Percentiles rank a stretch among this genome's conserved stretches.
Conservation (phyloP, 1,140 invertebrate species). For the Magallana ariakensis region DNA sequence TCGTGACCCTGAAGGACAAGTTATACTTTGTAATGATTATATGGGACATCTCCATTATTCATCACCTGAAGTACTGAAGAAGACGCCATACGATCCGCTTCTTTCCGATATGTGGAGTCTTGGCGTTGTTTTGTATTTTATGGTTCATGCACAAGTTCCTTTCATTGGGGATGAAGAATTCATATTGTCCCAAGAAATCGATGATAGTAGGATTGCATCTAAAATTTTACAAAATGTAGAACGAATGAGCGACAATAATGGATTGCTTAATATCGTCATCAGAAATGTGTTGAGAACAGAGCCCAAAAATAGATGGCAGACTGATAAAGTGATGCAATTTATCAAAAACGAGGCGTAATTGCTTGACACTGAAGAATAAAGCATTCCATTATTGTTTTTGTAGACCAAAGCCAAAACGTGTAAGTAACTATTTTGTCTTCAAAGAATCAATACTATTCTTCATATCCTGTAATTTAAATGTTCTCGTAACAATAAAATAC, state of each 20-base stretch:
- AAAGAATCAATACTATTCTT: not conserved
- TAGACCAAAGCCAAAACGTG: not conserved
- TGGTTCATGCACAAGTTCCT: conserved; percentile 41
- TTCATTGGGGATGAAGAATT: conserved; percentile 48
- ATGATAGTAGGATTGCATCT: not conserved
- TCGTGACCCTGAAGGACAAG: conserved; percentile 25
- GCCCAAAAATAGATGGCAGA: not conserved
- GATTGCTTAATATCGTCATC: not conserved
- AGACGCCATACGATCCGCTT: conserved; percentile 44
- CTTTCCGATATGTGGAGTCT: conserved; percentile 57
- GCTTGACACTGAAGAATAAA: not conserved
- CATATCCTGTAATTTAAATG: not conserved
- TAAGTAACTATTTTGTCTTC: not conserved
- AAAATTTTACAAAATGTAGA: not conserved
- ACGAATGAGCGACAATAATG: not conserved
- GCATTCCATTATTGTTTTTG: not conserved
- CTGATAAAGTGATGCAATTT: not conserved
- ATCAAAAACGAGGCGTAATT: not conserved
- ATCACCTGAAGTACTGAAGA: conserved; percentile 51
- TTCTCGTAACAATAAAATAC: not conserved
- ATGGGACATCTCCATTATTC: conserved; percentile 53
- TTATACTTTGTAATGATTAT: conserved; percentile 53
- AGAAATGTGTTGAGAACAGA: not conserved
- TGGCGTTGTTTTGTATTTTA: conserved; percentile 50
- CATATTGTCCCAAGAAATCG: conserved; percentile 44